Percentiles rank a stretch among this genome's conserved stretches.
Conservation (phyloP, 1,140 invertebrate genomes). For the Sinonovacula constricta region DNA sequence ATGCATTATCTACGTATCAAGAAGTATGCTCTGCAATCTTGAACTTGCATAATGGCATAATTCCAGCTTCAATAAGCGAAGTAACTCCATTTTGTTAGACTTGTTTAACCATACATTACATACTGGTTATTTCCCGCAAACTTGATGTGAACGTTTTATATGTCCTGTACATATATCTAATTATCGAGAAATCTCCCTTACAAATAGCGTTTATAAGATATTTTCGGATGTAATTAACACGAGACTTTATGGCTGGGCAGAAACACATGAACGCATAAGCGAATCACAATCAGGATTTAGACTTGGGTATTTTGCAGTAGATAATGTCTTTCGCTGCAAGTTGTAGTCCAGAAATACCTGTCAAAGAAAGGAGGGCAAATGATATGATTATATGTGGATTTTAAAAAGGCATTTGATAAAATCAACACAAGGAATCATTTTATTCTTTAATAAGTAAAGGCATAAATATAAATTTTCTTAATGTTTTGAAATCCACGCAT, state of each 20-base stretch:
- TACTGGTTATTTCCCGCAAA: background rate
- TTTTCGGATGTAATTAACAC: too few relatives aligned
- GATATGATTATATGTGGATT: conserved; percentile 42
- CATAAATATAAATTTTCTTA: conserved; percentile 5
- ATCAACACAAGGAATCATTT: conserved; percentile 21
- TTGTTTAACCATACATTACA: too few relatives aligned
- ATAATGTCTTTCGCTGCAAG: conserved; percentile 41
- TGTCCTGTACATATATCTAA: conserved; percentile 34
- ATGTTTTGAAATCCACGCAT: conserved; percentile 21
- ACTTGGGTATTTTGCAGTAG: conserved; percentile 31
- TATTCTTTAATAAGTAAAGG: conserved; percentile 4
- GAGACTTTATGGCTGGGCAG: too few relatives aligned
- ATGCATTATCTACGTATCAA: conserved; percentile 9
- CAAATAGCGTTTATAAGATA: conserved; percentile 34
- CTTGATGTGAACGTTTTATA: conserved; percentile 22
- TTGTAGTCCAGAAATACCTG: conserved; percentile 36
- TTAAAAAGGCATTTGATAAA: conserved; percentile 34
- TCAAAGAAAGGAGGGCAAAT: conserved; percentile 32
- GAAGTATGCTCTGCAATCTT: conserved; percentile 11
- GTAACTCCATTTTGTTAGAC: background rate
- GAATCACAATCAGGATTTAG: conserved; percentile 41
- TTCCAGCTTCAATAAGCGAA: background rate
- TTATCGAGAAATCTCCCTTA: conserved; percentile 40
- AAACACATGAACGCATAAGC: conserved; percentile 12
- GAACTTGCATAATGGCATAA: conserved; percentile 19